Percentiles rank a stretch among this genome's conserved stretches.
phyloP scores from a whole-genome alignment of 2,113 vertebrate species.

The Dromas ardeola region DNA sequence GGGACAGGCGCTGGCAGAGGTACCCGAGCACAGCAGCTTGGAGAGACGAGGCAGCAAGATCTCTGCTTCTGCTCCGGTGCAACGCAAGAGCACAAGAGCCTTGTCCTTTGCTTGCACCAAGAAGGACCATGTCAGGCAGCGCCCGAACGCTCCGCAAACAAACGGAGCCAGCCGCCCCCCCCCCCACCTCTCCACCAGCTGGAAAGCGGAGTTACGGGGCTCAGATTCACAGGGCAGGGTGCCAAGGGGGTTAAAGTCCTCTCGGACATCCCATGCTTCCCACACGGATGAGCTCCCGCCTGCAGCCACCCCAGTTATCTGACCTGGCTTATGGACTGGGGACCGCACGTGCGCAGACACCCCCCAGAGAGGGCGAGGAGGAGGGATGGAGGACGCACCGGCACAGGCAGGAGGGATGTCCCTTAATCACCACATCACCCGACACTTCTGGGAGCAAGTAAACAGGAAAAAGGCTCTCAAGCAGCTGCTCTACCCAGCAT shows the following conservation, averaged over 20 bases:
- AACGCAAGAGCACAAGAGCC: neutral
- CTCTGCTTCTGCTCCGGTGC: neutral
- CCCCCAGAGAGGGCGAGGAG: neutral
- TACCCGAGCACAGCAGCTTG: neutral
- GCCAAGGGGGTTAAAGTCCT: slow-evolving; percentile 18
- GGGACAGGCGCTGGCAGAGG: neutral
- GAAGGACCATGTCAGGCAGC: neutral
- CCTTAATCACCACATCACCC: slow-evolving; percentile 11
- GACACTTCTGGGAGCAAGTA: slow-evolving; percentile 42
- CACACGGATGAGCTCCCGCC: rapidly evolving
- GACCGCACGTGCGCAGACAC: rapidly evolving
- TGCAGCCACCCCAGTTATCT: neutral
- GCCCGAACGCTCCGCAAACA: neutral
- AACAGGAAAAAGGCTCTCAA: slow-evolving; percentile 69
- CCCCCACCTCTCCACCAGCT: neutral
- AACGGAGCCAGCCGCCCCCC: neutral
- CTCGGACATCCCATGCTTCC: neutral
- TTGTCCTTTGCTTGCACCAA: rapidly evolving
- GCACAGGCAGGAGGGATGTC: neutral
- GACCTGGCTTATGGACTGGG: neutral
- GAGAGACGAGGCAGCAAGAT: neutral
- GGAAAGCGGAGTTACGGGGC: neutral
- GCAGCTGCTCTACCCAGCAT: slow-evolving; percentile 24
- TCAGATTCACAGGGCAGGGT: neutral
- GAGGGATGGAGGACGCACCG: neutral